A percentile compares a stretch with the other conserved stretches of the same genome.
phyloP scores from a whole-genome alignment of 2,797 vertebrate species.

The Sebastiscus tertius region DNA sequence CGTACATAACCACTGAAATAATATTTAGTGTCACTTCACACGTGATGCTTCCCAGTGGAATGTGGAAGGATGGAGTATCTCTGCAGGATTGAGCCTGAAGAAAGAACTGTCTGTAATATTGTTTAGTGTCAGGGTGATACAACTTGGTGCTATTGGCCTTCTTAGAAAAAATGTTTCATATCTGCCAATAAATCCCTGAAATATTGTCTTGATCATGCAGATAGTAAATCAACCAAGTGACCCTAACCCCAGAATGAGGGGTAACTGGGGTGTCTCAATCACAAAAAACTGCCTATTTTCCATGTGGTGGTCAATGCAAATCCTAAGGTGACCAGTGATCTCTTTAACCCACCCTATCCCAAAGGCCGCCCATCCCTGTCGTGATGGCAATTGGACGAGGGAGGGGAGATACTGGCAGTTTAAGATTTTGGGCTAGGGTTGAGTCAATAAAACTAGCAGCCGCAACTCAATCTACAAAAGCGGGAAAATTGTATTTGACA shows the following conservation, averaged over 20 bases:
- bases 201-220: background rate
- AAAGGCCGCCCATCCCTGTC: too few relatives aligned
- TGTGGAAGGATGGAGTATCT: background rate
- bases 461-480: too few relatives aligned
- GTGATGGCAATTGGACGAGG: too few relatives aligned
- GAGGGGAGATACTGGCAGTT: too few relatives aligned
- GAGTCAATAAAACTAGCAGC: background rate
- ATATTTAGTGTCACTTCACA: background rate
- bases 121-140: background rate
- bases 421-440: too few relatives aligned
- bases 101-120: background rate
- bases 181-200: background rate
- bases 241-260: too few relatives aligned
- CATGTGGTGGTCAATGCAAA: too few relatives aligned
- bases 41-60: background rate
- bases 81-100: background rate
- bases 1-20: fast-evolving
- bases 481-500: background rate
- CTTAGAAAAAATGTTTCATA: background rate
- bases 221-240: background rate
- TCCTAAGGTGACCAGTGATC: too few relatives aligned
- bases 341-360: too few relatives aligned
- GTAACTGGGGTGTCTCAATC: too few relatives aligned
- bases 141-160: background rate
- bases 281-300: too few relatives aligned